Evolutionary conservation across 1,140 invertebrate genomes (phyloP), one percentile per base, ranked within the genome.

Genomic region (Drosophila takahashii): DNA sequence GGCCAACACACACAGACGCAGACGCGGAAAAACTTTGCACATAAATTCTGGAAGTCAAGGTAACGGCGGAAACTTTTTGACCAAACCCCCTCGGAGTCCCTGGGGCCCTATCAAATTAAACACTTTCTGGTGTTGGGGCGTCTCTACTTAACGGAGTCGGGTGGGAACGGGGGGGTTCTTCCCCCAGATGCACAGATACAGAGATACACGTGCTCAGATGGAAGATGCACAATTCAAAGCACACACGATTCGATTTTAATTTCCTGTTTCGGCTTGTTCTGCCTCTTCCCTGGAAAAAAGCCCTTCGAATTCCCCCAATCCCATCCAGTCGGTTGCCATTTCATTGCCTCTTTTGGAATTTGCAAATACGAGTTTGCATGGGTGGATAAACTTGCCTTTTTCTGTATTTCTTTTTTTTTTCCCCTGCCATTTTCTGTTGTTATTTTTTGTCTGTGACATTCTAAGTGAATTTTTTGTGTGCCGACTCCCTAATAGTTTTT

Each of bases 11-110:
- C 57, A 44, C 9, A 11, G 18, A 44, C 15, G 32, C 34, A 71
- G 56, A 48, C 37, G 53, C 51, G 42, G 27, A 65, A 61, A 78
- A 87, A 87, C 71, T 87, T 87, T 87, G 62, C 71, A 73, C 84
- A 87, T 87, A 87, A 87, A 87, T 87, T 87, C 47, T 73, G 48
- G 61, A 75, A 89, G 84, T 89, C 84, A 87, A 87, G 79, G 84
- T 87, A 87, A 89, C 75, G 77, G 70, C n/a, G 58, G 51, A 81
- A 78, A 86, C 53, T 83, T 87, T 75, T 86, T 76, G 75, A 76
- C 75, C 78, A 44, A 18, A 42, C 44, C 48, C 62, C 66, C 72
- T 16, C 11, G 44, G 47, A 52, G 16, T 70, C 72, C 70, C 72
- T 54, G 34, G 61, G 59, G 71, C 32, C 81, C 67, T 75, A 87